Percentiles rank a stretch among this genome's conserved stretches.
These are phyloP conservation scores for Poeciliopsis occidentalis DNA, from an alignment of 2,113 vertebrate species.

Conservation along the genomic window DNA sequence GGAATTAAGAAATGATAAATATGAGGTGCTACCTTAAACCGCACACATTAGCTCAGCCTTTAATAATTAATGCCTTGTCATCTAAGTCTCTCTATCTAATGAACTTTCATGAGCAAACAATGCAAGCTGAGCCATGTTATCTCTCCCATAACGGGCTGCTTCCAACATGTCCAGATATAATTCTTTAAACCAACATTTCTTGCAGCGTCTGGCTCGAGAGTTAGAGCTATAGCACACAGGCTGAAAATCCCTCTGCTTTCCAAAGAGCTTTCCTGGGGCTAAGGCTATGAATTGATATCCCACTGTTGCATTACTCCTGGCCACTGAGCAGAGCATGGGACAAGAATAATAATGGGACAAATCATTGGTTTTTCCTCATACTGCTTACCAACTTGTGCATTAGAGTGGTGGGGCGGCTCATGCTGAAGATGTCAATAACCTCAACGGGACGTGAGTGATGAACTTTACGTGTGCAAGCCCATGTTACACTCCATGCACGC, in stretches of 20 bases:
- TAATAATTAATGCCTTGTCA: constrained; percentile 24
- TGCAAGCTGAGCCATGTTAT: constrained; percentile 20
- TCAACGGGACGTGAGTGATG: constrained; percentile 36
- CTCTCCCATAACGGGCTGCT: constrained; percentile 28
- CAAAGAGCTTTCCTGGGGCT: constrained; percentile 71
- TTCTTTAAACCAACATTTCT: constrained; percentile 40
- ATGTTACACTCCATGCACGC: constrained; percentile 22
- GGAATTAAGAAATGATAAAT: constrained; percentile 3
- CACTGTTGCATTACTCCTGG: constrained; percentile 71
- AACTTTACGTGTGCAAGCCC: constrained; percentile 38
- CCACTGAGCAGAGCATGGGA: constrained; percentile 58
- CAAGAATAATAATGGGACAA: constrained; percentile 63
- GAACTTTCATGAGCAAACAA: constrained; percentile 35
- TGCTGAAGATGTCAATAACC: constrained; percentile 48
- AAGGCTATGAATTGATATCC: constrained; percentile 69
- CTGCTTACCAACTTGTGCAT: constrained; percentile 41
- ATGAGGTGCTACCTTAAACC: background rate
- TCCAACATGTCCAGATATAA: constrained; percentile 44
- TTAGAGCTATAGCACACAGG: constrained; percentile 49
- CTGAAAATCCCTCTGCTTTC: constrained; percentile 70
- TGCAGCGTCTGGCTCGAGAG: constrained; percentile 42
- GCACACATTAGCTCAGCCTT: constrained; percentile 13
- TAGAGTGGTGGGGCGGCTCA: constrained; percentile 19
- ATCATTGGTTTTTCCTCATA: constrained; percentile 55
- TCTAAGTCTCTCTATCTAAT: constrained; percentile 30